phyloP scores from a whole-genome alignment of 2,113 vertebrate genomes.

The Melospiza georgiana region DNA sequence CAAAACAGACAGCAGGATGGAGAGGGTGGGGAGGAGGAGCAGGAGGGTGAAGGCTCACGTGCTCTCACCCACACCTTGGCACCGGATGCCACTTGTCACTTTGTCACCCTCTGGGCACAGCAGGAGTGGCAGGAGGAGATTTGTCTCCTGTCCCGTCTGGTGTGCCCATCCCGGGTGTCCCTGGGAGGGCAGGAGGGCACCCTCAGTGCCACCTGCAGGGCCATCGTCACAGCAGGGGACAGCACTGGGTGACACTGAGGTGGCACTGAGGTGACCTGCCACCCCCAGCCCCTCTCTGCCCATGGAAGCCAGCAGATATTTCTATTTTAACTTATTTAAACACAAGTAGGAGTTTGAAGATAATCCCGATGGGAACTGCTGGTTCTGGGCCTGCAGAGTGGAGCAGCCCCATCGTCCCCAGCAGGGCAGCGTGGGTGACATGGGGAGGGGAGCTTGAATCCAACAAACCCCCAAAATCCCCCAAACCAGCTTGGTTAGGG shows the following conservation, averaged over 20 bases:
- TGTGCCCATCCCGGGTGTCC: not conserved
- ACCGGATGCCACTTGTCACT: not conserved
- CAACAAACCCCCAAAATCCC: not conserved
- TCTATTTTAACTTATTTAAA: not conserved
- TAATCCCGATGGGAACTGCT: fast-evolving
- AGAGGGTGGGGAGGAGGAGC: not conserved
- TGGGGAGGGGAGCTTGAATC: fast-evolving
- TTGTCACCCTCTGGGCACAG: not conserved
- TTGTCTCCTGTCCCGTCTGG: not conserved
- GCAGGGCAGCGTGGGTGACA: fast-evolving
- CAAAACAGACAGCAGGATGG: fast-evolving
- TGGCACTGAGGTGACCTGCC: not conserved
- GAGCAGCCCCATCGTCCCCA: fast-evolving
- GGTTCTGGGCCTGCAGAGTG: not conserved
- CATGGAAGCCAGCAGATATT: fast-evolving
- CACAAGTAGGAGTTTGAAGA: not conserved
- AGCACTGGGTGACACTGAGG: fast-evolving
- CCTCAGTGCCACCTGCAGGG: not conserved
- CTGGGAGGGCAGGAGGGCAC: not conserved
- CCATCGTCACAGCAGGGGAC: not conserved
- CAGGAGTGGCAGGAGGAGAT: fast-evolving
- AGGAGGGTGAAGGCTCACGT: not conserved
- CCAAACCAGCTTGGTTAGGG: not conserved
- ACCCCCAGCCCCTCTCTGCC: not conserved
- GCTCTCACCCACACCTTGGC: not conserved